Base-by-base conservation (phyloP, 2,113 vertebrate species). In the Noctilio leporinus region DNA sequence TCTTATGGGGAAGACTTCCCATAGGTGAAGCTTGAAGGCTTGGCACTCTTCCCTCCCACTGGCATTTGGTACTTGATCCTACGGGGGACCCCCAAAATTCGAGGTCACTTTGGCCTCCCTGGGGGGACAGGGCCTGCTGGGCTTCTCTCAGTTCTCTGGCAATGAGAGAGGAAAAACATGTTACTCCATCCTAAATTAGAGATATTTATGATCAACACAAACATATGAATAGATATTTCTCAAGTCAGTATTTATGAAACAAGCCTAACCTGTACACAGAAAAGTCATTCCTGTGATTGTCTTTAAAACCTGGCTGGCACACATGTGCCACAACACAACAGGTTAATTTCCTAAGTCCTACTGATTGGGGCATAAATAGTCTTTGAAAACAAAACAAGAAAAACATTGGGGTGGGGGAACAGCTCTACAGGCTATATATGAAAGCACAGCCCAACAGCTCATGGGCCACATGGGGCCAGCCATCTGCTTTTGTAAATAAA, bases 71-170 rank as follows among this genome's bases (percentile, higher is more conserved):
- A 72, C 77, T 98, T 45, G 97, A 67, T 43, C 19, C 92, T 72
- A 90, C 93, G 19, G 67, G 92, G 86, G 72, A 86, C 55, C 93
- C 96, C 76, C 85, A 96, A 49, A 80, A 49, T 84, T 77, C 94
- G 82, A 67, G 53, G 53, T 93, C 75, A 90, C 92, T 86, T 30
- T 89, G 62, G 10, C 98, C 97, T 94, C 96, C 98, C 35, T 93
- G 98, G 35, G 98, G 98, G 81, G 96, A 96, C 76, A 98, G 99
- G 49, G 99, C 98, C 95, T 98, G 97, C 28, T 99, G 99, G 55
- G 98, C 99, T 96, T 99, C 99, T 97, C 98, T 98, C 78, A 99
- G 98, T 97, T 99, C 99, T 96, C 99, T 99, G 76, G 67, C 17
- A 90, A 30, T 33, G 4, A 67, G 85, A 94, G 38, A 24, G 26